A percentile compares a stretch with the other conserved stretches of the same genome.
Conservation (phyloP, 2,797 vertebrate genomes). For the Moxostoma hubbsi region DNA sequence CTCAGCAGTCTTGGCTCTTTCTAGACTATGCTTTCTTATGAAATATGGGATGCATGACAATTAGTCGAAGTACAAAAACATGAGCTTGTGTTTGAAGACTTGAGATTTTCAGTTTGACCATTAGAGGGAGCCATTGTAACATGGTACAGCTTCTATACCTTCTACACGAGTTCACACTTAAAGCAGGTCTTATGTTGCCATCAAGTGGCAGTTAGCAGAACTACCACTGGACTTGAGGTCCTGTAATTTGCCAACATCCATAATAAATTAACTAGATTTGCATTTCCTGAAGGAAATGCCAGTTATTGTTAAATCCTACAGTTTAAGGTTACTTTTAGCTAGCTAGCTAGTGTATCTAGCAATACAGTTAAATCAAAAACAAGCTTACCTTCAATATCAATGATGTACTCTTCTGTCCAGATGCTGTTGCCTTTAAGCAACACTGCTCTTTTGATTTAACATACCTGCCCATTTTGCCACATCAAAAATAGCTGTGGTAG, state of each 20-base stretch:
- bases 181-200: constrained; percentile 68
- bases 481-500: no score
- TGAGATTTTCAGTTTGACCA: constrained; percentile 50
- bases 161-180: background rate
- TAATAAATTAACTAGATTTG: no score
- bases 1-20: background rate
- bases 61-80: background rate
- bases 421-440: no score
- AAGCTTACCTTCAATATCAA: no score
- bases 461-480: no score
- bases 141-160: background rate
- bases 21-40: background rate
- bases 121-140: constrained; percentile 68
- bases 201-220: constrained; percentile 62
- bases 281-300: no score
- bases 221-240: background rate
- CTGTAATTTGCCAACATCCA: background rate
- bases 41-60: constrained; percentile 8
- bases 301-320: no score
- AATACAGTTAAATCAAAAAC: no score
- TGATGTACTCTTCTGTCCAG: no score
- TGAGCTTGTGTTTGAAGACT: background rate
- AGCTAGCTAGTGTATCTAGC: no score
- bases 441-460: no score
- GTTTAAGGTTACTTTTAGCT: no score